phyloP scores from a whole-genome alignment of 2,888 invertebrate species.

The Cremastinae sp. region DNA sequence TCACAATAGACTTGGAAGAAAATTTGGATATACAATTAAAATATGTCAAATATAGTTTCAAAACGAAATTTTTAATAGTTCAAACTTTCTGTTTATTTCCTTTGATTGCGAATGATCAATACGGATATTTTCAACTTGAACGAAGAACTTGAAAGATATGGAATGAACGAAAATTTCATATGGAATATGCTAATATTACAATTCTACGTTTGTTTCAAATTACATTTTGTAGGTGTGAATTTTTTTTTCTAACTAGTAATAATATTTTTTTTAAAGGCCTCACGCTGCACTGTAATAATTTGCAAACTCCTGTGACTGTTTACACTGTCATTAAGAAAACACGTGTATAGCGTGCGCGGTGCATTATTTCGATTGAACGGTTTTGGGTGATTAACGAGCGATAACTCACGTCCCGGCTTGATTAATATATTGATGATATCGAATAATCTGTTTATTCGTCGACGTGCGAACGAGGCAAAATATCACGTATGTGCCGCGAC shows the following conservation, averaged over 20 bases:
- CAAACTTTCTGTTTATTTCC: too few species aligned
- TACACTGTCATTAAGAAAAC: constrained; percentile 2
- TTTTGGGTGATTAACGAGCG: constrained; percentile 39
- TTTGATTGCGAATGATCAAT: too few species aligned
- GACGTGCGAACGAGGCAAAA: background rate
- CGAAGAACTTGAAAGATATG: too few species aligned
- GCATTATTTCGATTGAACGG: constrained; percentile 37
- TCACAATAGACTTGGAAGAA: too few species aligned
- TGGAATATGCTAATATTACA: too few species aligned
- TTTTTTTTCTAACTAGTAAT: background rate
- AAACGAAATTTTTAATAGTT: too few species aligned
- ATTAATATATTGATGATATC: constrained; percentile 43
- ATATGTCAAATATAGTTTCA: too few species aligned
- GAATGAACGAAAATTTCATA: too few species aligned
- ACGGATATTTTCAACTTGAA: too few species aligned
- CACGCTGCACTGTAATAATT: constrained; percentile 8
- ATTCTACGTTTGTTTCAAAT: too few species aligned
- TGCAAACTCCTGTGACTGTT: background rate
- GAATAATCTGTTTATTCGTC: constrained; percentile 43
- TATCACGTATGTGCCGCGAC: constrained; percentile 1
- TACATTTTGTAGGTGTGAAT: too few species aligned
- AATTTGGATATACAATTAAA: too few species aligned
- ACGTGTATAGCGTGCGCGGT: constrained; percentile 5
- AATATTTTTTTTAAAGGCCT: background rate
- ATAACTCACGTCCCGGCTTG: constrained; percentile 32